Evolutionary conservation across 2,797 vertebrate genomes (phyloP).

Genomic region (Bradypodion ventrale): DNA sequence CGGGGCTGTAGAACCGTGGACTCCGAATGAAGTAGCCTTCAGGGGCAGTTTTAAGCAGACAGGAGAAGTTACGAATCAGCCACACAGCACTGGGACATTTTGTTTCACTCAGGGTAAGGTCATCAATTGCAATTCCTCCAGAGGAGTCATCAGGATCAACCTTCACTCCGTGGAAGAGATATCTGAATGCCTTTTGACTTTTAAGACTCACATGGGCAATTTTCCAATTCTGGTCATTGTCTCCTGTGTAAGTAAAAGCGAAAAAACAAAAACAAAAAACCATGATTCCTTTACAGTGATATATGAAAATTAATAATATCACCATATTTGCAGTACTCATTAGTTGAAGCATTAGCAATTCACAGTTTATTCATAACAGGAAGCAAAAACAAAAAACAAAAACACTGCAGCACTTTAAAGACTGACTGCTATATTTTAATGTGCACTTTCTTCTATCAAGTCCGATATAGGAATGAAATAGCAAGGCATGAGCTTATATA

Average conservation of each 20-base stretch:
- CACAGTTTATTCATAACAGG: neutral
- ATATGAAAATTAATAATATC: neutral
- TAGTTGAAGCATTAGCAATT: neutral
- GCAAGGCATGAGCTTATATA: too few relatives aligned
- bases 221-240: constrained; percentile 79
- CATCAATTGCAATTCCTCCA: constrained; percentile 82
- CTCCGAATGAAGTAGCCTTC: constrained; percentile 64
- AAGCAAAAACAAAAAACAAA: too few relatives aligned
- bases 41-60: constrained; percentile 68
- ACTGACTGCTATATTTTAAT: too few relatives aligned
- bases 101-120: constrained; percentile 82
- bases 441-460: too few relatives aligned
- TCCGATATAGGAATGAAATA: too few relatives aligned
- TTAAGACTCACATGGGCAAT: constrained; percentile 81
- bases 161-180: constrained; percentile 83
- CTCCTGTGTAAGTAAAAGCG: constrained; percentile 61
- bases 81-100: constrained; percentile 80
- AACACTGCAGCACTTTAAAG: too few relatives aligned
- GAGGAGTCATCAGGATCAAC: constrained; percentile 68
- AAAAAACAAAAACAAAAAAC: neutral
- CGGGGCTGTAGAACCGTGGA: constrained; percentile 83
- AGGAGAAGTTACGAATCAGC: constrained; percentile 82
- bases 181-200: constrained; percentile 80
- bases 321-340: neutral
- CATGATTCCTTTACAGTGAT: neutral